Conservation (phyloP, 23 tunicate genomes). For the Styela clava region DNA sequence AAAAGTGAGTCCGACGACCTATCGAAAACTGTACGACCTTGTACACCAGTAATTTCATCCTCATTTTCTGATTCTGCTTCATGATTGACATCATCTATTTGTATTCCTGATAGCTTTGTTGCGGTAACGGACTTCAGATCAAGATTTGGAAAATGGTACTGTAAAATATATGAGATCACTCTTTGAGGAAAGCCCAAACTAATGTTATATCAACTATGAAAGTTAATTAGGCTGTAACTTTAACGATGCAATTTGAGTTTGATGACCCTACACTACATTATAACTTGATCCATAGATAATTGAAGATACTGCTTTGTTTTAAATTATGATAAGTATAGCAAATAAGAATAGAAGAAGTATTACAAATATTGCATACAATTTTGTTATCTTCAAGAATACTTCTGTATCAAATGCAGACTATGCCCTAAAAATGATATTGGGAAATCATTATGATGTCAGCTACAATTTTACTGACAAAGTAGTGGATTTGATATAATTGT, state of each 20-base stretch:
- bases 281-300: no score
- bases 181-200: neutral
- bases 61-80: constrained; percentile 6
- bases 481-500: neutral
- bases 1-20: neutral
- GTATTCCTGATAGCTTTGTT: constrained; percentile 69
- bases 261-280: no score
- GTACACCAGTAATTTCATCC: neutral
- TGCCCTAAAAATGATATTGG: no score
- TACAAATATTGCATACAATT: no score
- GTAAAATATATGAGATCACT: neutral
- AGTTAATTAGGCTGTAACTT: no score
- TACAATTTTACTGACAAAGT: neutral
- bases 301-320: no score
- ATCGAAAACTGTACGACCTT: neutral
- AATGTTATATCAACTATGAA: no score
- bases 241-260: no score
- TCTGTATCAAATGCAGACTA: no score
- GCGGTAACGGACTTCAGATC: constrained; percentile 56
- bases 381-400: no score
- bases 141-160: constrained; percentile 62
- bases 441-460: neutral
- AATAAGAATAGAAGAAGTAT: no score
- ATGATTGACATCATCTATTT: constrained; percentile 13
- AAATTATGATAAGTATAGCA: no score